phyloP scores from a whole-genome alignment of 2,113 vertebrate genomes.

The Catharus fuscescens region DNA sequence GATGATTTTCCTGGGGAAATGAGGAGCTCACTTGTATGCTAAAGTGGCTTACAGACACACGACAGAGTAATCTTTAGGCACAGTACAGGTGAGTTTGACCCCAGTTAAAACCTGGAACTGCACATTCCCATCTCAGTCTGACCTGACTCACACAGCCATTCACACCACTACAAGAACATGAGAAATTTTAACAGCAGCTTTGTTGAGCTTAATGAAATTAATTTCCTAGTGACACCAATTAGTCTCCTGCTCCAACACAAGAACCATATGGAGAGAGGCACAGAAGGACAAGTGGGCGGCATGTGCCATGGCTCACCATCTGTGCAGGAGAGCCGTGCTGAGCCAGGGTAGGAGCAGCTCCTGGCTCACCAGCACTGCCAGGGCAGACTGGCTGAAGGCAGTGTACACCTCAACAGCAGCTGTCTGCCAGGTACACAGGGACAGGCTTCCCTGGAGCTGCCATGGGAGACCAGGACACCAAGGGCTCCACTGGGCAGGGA shows the following conservation, averaged over 20 bases:
- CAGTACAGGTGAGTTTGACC: neutral
- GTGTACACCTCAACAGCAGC: neutral
- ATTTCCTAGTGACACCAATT: neutral
- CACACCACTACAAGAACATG: neutral
- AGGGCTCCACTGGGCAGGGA: neutral
- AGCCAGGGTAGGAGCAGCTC: neutral
- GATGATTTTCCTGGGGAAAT: neutral
- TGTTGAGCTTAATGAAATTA: neutral
- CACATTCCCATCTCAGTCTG: neutral
- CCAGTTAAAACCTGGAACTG: neutral
- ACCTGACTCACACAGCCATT: neutral
- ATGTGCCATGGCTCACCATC: slow-evolving; percentile 31
- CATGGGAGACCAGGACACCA: accelerated
- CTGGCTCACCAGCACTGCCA: neutral
- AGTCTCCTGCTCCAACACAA: neutral
- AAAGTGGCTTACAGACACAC: neutral
- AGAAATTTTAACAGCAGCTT: neutral
- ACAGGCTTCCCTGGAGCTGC: neutral
- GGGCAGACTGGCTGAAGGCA: neutral
- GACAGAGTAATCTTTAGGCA: neutral
- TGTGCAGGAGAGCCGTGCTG: neutral
- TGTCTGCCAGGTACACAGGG: neutral
- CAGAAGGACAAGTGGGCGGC: neutral
- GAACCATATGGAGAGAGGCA: slow-evolving; percentile 32
- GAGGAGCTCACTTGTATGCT: neutral